Conservation (phyloP, 1,140 invertebrate species). For the Magallana gigas region DNA sequence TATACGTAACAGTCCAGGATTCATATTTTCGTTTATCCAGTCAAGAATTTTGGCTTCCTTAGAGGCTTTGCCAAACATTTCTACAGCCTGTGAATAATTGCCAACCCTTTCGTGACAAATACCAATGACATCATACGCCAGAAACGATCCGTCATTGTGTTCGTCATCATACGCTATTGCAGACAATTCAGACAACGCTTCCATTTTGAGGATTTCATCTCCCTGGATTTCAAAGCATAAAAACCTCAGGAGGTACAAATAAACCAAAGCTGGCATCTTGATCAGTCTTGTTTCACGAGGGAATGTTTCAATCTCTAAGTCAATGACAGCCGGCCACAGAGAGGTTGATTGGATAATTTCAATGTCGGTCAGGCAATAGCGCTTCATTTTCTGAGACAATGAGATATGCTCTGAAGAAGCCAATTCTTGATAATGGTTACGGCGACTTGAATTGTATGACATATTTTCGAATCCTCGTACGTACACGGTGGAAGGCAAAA, state of each 20-base stretch:
- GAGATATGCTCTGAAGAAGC: neutral
- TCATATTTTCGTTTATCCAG: neutral
- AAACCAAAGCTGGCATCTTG: neutral
- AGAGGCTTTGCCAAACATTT: neutral
- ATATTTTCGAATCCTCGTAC: neutral
- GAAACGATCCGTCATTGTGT: neutral
- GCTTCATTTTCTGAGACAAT: neutral
- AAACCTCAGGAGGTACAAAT: neutral
- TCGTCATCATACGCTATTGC: neutral
- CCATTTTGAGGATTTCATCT: neutral
- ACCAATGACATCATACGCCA: neutral
- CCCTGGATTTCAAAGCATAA: neutral
- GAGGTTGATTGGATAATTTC: neutral
- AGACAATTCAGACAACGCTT: neutral
- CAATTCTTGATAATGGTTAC: neutral
- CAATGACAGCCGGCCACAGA: neutral
- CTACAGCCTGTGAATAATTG: neutral
- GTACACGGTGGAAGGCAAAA: neutral
- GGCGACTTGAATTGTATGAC: neutral
- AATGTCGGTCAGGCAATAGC: neutral
- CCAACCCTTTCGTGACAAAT: constrained; percentile 5
- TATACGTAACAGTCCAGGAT: neutral
- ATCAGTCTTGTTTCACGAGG: neutral
- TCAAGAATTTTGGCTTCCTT: neutral
- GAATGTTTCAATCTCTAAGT: neutral